Base-by-base conservation (phyloP, 2,113 vertebrate genomes). In the Coryphaenoides rupestris region DNA sequence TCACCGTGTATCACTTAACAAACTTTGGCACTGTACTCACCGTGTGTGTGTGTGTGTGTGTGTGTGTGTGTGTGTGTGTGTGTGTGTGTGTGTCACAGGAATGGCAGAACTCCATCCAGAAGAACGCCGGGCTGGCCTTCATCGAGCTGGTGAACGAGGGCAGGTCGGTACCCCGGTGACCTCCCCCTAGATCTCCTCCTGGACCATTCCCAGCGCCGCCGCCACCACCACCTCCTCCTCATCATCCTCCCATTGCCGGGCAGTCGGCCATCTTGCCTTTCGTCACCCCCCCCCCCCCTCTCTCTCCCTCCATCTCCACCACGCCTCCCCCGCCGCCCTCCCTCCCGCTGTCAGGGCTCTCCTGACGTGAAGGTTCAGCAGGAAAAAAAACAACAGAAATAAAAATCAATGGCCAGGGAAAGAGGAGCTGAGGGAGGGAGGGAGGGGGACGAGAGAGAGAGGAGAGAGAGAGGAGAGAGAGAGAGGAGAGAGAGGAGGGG, bases 51-150 rank as follows among this genome's bases (percentile, higher is more conserved):
- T 74, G 4, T 28, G 17, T 78, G 19, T 74, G 46, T 72, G 21
- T 69, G 5, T 64, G 4, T 28, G 17, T 78, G 19, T 74, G 46
- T 72, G 16, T 65, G 16, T 6, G 23, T 28, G 19, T 78, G 19
- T 74, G 4, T 28, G 17, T 78, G 19, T 74, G 46, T 72, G 21
- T 69, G 5, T 64, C 78, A 47, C 68, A 88, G 86, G 94, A 95
- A 70, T 96, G 94, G 93, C 93, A 96, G 82, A 96, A 95, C 86
- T 97, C 95, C 63, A 97, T 96, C 79, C 95, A 97, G 84, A 95
- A 96, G 85, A 95, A 95, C 55, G 92, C 93, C 19, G 92, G 93
- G 23, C 90, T 95, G 46, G 93, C 94, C 74, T 96, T 96, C 69
- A 95, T 95, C 77, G 94, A 98, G 82, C 83, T 96, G 80, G 93